Conservation (phyloP, 2,888 invertebrate genomes). For the Aphrophora alni region DNA sequence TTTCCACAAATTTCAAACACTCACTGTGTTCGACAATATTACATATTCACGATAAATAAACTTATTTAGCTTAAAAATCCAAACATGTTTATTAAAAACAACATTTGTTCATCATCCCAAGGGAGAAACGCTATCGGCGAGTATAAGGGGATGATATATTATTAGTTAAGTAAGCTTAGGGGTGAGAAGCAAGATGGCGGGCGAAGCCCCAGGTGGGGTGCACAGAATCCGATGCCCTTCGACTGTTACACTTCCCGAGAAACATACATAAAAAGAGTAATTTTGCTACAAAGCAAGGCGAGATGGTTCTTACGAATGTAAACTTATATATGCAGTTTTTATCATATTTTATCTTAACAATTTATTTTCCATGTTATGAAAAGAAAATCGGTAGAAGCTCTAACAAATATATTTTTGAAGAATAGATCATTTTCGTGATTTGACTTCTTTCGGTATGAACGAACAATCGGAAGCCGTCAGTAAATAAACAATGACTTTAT, state of each 20-base stretch:
- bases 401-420: not conserved
- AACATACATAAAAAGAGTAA: too few relatives aligned
- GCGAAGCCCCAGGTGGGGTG: not conserved
- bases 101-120: not conserved
- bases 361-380: not conserved
- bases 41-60: too few relatives aligned
- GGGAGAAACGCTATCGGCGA: not conserved
- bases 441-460: not conserved
- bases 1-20: too few relatives aligned
- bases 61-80: too few relatives aligned
- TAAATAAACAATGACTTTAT: too few relatives aligned
- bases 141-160: conserved; percentile 2
- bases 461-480: not conserved
- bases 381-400: not conserved
- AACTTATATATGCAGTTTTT: not conserved
- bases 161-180: not conserved
- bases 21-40: too few relatives aligned
- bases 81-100: not conserved
- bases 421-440: not conserved
- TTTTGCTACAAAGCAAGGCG: too few relatives aligned
- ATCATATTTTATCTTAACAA: not conserved
- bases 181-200: not conserved
- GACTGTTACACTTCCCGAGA: too few relatives aligned
- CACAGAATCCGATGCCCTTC: not conserved
- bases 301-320: not conserved